These are phyloP conservation scores for Rhynchotus rufescens DNA, from an alignment of 2,797 vertebrate species.

Conservation along the genomic window DNA sequence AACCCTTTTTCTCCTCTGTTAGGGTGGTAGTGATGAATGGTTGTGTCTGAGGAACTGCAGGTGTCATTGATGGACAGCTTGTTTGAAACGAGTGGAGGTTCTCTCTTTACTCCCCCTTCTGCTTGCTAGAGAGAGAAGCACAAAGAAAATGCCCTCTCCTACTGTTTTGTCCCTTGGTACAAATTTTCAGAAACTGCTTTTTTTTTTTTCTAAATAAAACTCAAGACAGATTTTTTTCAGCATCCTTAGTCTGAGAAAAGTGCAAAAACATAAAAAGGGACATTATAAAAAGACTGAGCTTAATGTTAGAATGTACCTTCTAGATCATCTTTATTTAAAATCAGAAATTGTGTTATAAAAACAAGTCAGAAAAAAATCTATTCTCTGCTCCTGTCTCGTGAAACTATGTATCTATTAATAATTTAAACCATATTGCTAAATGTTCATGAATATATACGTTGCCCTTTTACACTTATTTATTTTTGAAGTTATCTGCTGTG, in stretches of 20 bases:
- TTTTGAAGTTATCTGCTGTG: not conserved
- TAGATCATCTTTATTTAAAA: not conserved
- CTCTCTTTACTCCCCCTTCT: not conserved
- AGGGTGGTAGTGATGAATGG: conserved; percentile 5
- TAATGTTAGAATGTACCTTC: not conserved
- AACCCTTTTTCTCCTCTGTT: conserved; percentile 16
- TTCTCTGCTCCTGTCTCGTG: not conserved
- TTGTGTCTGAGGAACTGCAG: not conserved
- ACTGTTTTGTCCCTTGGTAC: not conserved
- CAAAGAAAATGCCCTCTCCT: not conserved
- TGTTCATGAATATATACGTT: not conserved
- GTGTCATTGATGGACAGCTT: conserved; percentile 11
- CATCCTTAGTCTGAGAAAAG: not conserved
- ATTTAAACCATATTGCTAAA: not conserved
- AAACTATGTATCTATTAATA: not conserved
- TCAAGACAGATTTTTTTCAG: not conserved
- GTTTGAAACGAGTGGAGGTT: not conserved
- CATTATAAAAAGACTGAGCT: not conserved
- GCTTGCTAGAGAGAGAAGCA: not conserved
- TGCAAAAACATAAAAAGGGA: not conserved
- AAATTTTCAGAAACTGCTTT: not conserved
- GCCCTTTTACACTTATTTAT: conserved; percentile 42
- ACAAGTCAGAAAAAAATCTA: not conserved
- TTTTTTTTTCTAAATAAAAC: not conserved
- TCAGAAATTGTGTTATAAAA: not conserved